These are phyloP conservation scores for Loripinus fragilis DNA, from an alignment of 2,888 invertebrate genomes.

Conservation along the genomic window DNA sequence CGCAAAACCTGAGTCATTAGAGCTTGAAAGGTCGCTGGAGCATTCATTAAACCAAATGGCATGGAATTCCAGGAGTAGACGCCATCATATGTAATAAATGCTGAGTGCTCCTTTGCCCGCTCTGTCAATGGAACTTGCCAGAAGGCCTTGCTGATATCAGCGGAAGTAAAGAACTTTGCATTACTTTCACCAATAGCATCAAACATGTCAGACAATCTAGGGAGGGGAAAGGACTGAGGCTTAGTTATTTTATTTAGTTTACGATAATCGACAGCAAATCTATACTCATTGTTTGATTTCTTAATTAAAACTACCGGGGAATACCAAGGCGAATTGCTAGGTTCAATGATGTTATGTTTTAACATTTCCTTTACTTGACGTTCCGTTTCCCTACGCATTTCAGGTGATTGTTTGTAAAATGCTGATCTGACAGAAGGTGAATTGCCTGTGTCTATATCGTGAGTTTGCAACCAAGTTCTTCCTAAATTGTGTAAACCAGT, in stretches of 20 bases:
- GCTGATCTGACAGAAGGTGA: constrained; percentile 20
- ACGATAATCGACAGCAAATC: not conserved
- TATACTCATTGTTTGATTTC: constrained; percentile 9
- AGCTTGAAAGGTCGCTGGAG: not conserved
- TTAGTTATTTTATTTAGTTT: not conserved
- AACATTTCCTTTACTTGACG: constrained; percentile 32
- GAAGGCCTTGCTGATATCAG: constrained; percentile 1
- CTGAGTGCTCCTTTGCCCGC: not conserved
- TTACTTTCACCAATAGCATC: not conserved
- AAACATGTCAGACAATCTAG: not conserved
- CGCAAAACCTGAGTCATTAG: constrained; percentile 2
- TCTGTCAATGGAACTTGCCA: not conserved
- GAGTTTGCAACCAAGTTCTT: constrained; percentile 9
- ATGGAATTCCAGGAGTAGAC: not conserved
- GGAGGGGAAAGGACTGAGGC: not conserved
- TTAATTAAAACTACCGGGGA: constrained; percentile 21
- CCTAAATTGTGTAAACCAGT: constrained; percentile 27
- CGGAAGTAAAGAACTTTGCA: not conserved
- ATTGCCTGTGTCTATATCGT: constrained; percentile 29
- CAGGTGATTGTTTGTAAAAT: constrained; percentile 30
- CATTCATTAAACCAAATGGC: not conserved
- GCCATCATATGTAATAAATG: constrained; percentile 9
- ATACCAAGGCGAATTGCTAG: constrained; percentile 25
- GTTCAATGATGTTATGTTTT: constrained; percentile 28
- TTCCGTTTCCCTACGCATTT: constrained; percentile 18